Evolutionary conservation across 30 jellyfish, hydroid and myxozoan species (phyloP).

Genomic region (Clytia hemisphaerica): DNA sequence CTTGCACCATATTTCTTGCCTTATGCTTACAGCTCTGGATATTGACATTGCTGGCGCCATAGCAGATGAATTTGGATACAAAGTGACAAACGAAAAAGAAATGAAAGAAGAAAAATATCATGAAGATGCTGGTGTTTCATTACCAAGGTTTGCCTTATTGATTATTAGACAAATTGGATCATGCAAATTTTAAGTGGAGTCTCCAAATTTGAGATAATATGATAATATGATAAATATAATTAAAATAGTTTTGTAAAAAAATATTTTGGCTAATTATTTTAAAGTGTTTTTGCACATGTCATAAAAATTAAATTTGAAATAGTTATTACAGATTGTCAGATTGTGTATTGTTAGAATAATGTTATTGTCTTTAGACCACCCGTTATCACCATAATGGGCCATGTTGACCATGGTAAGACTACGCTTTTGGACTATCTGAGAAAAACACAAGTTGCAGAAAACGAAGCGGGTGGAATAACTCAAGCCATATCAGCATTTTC

Average conservation of each 20-base stretch:
- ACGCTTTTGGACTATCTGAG: slow-evolving; percentile 84
- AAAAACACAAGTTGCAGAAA: slow-evolving; percentile 79
- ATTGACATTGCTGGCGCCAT: slow-evolving; percentile 78
- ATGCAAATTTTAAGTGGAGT: not conserved
- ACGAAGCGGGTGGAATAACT: slow-evolving; percentile 98
- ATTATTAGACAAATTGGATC: not conserved
- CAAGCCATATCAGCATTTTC: slow-evolving; percentile 97
- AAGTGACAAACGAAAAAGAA: too few relatives aligned
- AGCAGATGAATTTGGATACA: slow-evolving; percentile 52
- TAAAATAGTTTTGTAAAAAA: not conserved
- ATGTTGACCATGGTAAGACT: slow-evolving; percentile 99
- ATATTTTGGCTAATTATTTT: not conserved
- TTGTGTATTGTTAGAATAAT: not conserved
- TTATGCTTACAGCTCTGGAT: slow-evolving; percentile 90
- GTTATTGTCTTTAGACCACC: slow-evolving; percentile 67
- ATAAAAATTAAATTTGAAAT: not conserved
- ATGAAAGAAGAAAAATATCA: not conserved
- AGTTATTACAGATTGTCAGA: not conserved
- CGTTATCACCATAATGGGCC: slow-evolving; percentile 98
- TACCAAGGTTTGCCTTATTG: slow-evolving; percentile 1
- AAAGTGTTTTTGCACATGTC: not conserved
- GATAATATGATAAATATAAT: not conserved
- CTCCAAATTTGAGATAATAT: not conserved
- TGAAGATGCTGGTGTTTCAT: not conserved
- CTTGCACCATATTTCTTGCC: not conserved